Percentiles rank a stretch among this genome's conserved stretches.
Evolutionary conservation across 2,888 invertebrate species (phyloP).

Genomic region (Drosophila pseudotalamancana): DNA sequence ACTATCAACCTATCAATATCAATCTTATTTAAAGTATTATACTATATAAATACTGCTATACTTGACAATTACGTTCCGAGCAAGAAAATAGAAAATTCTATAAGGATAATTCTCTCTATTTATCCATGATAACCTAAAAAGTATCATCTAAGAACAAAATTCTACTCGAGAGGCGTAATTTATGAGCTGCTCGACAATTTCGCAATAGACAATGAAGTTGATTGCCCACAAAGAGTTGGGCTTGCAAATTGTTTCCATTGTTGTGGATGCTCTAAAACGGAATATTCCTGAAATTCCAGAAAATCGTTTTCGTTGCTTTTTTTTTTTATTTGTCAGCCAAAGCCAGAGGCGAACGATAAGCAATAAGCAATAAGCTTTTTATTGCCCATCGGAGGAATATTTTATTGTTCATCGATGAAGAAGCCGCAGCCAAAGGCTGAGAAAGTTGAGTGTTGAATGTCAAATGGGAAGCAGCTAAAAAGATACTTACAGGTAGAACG

Average conservation of each 20-base stretch:
- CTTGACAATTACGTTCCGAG: too few species aligned
- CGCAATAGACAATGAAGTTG: slow-evolving; percentile 5
- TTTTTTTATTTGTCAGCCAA: slow-evolving; percentile 33
- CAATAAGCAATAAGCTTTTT: slow-evolving; percentile 70
- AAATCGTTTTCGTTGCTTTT: slow-evolving; percentile 44
- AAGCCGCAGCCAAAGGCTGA: slow-evolving; percentile 32
- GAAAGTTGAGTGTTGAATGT: slow-evolving; percentile 57
- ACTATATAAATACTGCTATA: too few species aligned
- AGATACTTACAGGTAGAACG: slow-evolving; percentile 22
- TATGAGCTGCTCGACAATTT: background rate
- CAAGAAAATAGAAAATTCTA: too few species aligned
- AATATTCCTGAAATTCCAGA: slow-evolving; percentile 14
- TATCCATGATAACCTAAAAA: too few species aligned
- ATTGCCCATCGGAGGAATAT: slow-evolving; percentile 79
- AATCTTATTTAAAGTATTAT: too few species aligned
- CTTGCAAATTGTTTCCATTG: background rate
- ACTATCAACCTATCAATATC: too few species aligned
- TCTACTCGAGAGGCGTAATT: background rate
- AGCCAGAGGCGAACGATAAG: slow-evolving; percentile 31
- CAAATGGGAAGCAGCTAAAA: slow-evolving; percentile 38
- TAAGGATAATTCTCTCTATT: too few species aligned
- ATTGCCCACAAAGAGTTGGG: slow-evolving; percentile 9
- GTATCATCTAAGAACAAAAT: background rate
- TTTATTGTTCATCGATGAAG: slow-evolving; percentile 67
- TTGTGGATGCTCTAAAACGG: background rate